Evolutionary conservation across 23 tunicate genomes (phyloP).

Genomic region (Corella eumyota): DNA sequence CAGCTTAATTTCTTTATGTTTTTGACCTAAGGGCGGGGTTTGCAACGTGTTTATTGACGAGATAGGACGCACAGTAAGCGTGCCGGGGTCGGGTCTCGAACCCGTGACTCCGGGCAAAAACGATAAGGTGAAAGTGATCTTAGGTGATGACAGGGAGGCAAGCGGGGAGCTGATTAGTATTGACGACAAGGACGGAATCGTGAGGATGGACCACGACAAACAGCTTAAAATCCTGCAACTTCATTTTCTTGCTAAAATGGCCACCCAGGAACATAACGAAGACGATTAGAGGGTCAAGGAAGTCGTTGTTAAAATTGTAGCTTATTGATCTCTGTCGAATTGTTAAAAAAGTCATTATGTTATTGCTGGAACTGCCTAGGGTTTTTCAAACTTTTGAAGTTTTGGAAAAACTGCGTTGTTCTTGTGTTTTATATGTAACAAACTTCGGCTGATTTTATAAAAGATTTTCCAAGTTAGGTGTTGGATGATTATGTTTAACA

Average conservation of each 20-base stretch:
- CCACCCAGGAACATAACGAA: slow-evolving; percentile 35
- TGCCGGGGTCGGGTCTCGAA: slow-evolving; percentile 71
- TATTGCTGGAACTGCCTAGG: too few species aligned
- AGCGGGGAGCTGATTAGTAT: slow-evolving; percentile 95
- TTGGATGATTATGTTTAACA: too few species aligned
- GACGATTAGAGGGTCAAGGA: too few species aligned
- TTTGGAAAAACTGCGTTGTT: too few species aligned
- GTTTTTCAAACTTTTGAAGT: too few species aligned
- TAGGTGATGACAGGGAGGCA: slow-evolving; percentile 91
- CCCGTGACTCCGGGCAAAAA: slow-evolving; percentile 89
- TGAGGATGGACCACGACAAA: slow-evolving; percentile 92
- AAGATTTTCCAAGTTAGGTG: too few species aligned
- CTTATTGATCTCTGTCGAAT: too few species aligned
- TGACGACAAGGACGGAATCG: slow-evolving; percentile 99
- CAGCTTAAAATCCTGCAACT: slow-evolving; percentile 97
- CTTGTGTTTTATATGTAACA: too few species aligned
- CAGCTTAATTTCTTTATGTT: background rate
- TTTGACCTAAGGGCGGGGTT: slow-evolving; percentile 58
- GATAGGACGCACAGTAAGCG: slow-evolving; percentile 69
- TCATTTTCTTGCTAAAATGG: slow-evolving; percentile 86
- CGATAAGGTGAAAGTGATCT: slow-evolving; percentile 96
- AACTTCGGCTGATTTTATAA: too few species aligned
- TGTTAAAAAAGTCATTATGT: too few species aligned
- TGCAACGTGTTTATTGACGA: slow-evolving; percentile 89
- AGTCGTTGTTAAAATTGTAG: too few species aligned